phyloP scores from a whole-genome alignment of 1,140 invertebrate species.

The Antheraea pernyi region DNA sequence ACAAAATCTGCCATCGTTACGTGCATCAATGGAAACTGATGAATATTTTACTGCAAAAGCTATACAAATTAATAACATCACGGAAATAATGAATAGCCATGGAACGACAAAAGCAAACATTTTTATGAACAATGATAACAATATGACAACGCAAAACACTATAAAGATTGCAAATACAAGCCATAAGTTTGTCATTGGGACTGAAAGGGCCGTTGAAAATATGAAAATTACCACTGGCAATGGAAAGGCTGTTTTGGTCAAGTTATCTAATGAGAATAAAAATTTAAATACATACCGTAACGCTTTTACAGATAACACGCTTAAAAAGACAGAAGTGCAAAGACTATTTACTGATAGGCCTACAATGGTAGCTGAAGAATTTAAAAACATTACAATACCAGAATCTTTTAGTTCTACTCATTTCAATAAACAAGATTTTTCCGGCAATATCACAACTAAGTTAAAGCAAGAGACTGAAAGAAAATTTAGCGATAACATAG shows the following conservation, averaged over 20 bases:
- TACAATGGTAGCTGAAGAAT: background rate
- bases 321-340: background rate
- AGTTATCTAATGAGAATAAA: background rate
- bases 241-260: background rate
- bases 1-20: background rate
- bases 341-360: background rate
- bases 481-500: background rate
- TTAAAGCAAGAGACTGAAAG: background rate
- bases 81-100: background rate
- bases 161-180: background rate
- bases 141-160: background rate
- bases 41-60: background rate
- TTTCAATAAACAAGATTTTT: background rate
- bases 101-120: background rate
- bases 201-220: background rate
- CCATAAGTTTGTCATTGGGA: background rate
- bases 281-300: background rate
- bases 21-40: background rate
- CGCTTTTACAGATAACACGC: background rate
- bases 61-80: background rate
- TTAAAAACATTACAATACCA: background rate
- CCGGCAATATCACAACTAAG: background rate
- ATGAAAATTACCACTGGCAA: background rate
- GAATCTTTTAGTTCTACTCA: background rate
- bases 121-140: background rate